These are phyloP conservation scores for Lampris incognitus DNA, from an alignment of 2,113 vertebrate species.

Conservation along the genomic window DNA sequence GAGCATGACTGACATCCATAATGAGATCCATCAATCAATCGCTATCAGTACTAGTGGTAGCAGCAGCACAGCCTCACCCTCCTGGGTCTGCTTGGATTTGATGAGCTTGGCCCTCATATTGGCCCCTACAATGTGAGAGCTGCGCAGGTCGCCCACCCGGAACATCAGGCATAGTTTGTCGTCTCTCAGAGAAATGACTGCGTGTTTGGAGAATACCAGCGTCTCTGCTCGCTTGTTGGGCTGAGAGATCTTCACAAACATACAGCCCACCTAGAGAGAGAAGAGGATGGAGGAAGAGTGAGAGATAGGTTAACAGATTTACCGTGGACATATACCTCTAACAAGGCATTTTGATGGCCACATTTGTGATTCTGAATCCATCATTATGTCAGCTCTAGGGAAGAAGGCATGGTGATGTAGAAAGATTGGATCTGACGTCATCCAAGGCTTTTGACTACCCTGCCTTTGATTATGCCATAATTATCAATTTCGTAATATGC, in stretches of 20 bases:
- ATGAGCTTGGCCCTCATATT: conserved; percentile 88
- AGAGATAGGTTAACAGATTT: background rate
- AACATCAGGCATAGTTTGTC: conserved; percentile 86
- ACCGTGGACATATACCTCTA: too few relatives aligned
- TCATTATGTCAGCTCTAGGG: too few relatives aligned
- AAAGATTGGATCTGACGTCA: too few relatives aligned
- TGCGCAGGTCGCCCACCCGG: conserved; percentile 84
- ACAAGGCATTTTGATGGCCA: too few relatives aligned
- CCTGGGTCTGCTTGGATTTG: conserved; percentile 86
- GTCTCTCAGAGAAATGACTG: conserved; percentile 83
- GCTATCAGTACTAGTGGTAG: too few relatives aligned
- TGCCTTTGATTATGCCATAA: too few relatives aligned
- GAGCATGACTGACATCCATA: too few relatives aligned
- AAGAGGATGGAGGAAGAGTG: background rate
- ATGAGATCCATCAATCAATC: too few relatives aligned
- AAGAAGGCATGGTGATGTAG: too few relatives aligned
- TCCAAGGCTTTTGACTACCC: too few relatives aligned
- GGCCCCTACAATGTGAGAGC: conserved; percentile 85
- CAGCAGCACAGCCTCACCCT: conserved; percentile 66
- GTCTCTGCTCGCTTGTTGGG: conserved; percentile 87
- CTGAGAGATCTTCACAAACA: conserved; percentile 88
- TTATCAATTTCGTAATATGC: too few relatives aligned
- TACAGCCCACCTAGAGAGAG: conserved; percentile 81
- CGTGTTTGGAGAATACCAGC: conserved; percentile 84
- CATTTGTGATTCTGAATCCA: too few relatives aligned